Percentiles rank a stretch among this genome's conserved stretches.
Evolutionary conservation across 2,888 invertebrate species (phyloP).

Genomic region (Rhodophaea formosa): DNA sequence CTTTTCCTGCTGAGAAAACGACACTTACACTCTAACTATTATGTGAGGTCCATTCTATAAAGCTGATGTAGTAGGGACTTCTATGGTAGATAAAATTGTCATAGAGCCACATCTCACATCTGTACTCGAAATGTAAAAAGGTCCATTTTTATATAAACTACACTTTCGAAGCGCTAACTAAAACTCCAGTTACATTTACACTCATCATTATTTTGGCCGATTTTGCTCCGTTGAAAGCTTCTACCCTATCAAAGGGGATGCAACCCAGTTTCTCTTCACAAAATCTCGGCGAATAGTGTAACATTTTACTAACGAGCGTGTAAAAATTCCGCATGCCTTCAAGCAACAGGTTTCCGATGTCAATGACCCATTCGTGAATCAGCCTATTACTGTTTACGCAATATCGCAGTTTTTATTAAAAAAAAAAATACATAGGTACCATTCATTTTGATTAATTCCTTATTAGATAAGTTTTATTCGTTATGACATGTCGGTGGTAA

Average conservation of each 20-base stretch:
- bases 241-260: background rate
- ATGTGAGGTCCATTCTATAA: no score
- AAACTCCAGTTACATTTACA: background rate
- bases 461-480: conserved; percentile 18
- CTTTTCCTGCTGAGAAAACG: no score
- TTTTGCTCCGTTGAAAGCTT: background rate
- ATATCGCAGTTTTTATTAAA: conserved; percentile 22
- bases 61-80: no score
- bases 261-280: background rate
- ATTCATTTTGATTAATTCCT: conserved; percentile 5
- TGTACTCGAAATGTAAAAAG: no score
- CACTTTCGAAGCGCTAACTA: no score
- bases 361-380: conserved; percentile 65
- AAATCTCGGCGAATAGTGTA: conserved; percentile 44
- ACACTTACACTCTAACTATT: no score
- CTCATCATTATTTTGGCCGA: background rate
- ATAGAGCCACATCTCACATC: no score
- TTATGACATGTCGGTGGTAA: conserved; percentile 23
- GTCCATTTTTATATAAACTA: no score
- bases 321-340: conserved; percentile 41
- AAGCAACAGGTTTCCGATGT: conserved; percentile 56
- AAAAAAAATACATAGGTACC: background rate
- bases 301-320: conserved; percentile 40
- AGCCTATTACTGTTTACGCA: conserved; percentile 51
- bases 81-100: no score